Base-by-base conservation (phyloP, 1,140 invertebrate species). In the Aphaenogaster floridana region DNA sequence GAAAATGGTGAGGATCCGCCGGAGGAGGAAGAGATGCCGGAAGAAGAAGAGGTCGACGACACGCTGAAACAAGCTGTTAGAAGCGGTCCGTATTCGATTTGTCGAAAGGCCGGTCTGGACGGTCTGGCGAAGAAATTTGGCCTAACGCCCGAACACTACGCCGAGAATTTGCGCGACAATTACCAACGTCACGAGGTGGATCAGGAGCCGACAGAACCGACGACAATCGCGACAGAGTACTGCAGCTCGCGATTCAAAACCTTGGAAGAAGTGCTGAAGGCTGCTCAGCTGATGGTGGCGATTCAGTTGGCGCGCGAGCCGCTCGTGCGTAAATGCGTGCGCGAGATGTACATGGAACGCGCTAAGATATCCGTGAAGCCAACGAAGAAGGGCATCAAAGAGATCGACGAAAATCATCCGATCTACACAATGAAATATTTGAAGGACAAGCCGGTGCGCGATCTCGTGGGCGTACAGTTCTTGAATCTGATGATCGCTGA, bases 171-270 rank as follows among this genome's bases (percentile, higher is more conserved):
- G 0, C 96, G 98, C 1, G 99, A 99, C 93, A 99, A 99, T 94
- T 99, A 99, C 95, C 98, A 99, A 93, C 96, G 98, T n/a, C 98
- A 99, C 94, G 99, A 99, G 93, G 98, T 99, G 2, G 98, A 99
- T 68, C 99, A 99, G 95, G 98, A 98, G 89, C 96, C 97, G 0
- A 96, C 97, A 2, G 97, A 98, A 88, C 98, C 99, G 0, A 91
- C 96, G 11, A 97, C 98, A 86, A 95, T 98, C 28, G 98, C 99
- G 0, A 97, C 97, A 86, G 97, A 97, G 93, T 98, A 96, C 95
- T 86, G 92, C 74, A 94, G 88, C 81, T 94, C 94, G 36, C 54
- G 11, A 96, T 96, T 97, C 71, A 90, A 95, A 86, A 96, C 96
- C 21, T 92, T 97, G 0, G 97, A 98, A n/a, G 98, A 98, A 93